Percentiles rank a stretch among this genome's conserved stretches.
These are phyloP conservation scores for Procambarus virginalis DNA, from an alignment of 1,140 invertebrate genomes.

Conservation along the genomic window DNA sequence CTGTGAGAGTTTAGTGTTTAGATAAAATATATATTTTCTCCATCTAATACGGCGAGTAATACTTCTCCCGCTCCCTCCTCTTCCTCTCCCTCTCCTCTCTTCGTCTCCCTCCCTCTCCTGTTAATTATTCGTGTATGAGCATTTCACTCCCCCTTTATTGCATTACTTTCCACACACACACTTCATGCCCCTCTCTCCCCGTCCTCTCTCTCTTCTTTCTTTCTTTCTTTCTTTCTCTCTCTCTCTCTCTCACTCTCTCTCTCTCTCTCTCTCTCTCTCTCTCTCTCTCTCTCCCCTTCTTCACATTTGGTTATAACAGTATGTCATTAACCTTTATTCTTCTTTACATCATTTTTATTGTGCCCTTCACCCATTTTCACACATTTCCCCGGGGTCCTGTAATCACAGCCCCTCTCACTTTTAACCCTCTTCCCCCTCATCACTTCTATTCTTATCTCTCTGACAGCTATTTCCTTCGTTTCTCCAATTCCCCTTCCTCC, in stretches of 20 bases:
- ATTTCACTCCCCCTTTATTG: constrained; percentile 9
- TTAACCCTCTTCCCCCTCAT: background rate
- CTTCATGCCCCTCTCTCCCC: background rate
- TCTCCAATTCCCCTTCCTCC: background rate
- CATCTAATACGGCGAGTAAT: too few relatives aligned
- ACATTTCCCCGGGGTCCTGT: background rate
- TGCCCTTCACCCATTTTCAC: background rate
- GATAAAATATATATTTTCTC: too few relatives aligned
- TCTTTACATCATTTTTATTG: background rate
- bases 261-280: background rate
- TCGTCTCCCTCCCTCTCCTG: background rate
- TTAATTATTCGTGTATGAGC: constrained; percentile 13
- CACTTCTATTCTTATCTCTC: background rate
- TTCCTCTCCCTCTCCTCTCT: background rate
- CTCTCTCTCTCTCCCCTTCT: too few relatives aligned
- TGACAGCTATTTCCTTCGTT: background rate
- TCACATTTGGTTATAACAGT: background rate
- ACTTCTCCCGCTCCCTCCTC: too few relatives aligned
- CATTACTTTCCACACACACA: background rate
- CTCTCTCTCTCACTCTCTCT: too few relatives aligned
- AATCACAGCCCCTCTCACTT: background rate
- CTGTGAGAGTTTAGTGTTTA: too few relatives aligned
- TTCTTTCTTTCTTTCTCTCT: background rate
- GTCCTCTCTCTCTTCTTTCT: background rate
- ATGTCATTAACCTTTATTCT: background rate